phyloP scores from a whole-genome alignment of 2,113 vertebrate genomes.

The Garra rufa region DNA sequence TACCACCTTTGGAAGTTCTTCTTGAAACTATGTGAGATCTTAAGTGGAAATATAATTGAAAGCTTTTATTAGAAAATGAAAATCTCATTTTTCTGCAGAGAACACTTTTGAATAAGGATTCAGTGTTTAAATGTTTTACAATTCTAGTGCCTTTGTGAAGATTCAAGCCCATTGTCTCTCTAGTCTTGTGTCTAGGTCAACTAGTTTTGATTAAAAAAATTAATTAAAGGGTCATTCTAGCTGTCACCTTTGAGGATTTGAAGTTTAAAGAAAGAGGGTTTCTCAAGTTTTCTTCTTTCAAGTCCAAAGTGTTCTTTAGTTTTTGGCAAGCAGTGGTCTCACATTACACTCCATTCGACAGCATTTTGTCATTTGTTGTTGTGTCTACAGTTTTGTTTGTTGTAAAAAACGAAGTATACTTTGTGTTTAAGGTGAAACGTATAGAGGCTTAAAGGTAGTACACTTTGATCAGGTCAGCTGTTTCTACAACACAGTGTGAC shows the following conservation, averaged over 20 bases:
- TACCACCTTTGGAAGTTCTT: not conserved
- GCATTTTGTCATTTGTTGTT: not conserved
- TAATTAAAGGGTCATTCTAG: not conserved
- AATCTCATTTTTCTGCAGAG: not conserved
- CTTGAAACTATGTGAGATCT: not conserved
- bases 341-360: not conserved
- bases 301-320: not conserved
- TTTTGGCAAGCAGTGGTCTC: not conserved
- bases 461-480: constrained; percentile 54
- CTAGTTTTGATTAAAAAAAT: not conserved
- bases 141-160: not conserved
- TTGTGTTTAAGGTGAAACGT: not conserved
- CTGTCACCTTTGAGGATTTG: not conserved
- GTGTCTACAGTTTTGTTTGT: not conserved
- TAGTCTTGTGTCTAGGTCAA: not conserved
- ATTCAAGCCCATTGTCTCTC: constrained; percentile 3
- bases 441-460: not conserved
- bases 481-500: constrained; percentile 37
- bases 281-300: not conserved
- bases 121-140: not conserved
- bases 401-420: not conserved
- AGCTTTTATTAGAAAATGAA: not conserved
- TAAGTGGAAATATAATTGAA: not conserved
- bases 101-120: not conserved
- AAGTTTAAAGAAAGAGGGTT: not conserved